Evolutionary conservation across 2,113 vertebrate species (phyloP), one percentile per base, ranked within the genome.

Genomic region (Tenebrosternarchus preto): DNA sequence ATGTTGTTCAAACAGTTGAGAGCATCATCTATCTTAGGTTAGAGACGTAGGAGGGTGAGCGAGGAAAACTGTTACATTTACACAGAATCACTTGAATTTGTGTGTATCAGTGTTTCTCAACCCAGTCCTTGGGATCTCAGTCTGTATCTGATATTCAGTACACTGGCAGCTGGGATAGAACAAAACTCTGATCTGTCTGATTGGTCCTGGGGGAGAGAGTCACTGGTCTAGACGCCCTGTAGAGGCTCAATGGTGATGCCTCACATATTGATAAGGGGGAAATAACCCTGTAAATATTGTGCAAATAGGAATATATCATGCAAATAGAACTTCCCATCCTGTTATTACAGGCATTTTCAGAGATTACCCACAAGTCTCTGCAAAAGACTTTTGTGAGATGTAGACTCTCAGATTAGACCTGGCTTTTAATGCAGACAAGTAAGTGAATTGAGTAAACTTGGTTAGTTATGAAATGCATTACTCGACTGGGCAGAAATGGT

Each of bases 361-460:
- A 43, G 39, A 43, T 43, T n/a, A 43, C 39, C 39, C 39, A 43
- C 39, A 43, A 43, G 15, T 50, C 29, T n/a, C n/a, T 67, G 19
- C 24, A 31, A 64, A 33, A 19, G 5, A 31, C 64, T 39, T 68
- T 39, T n/a, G 27, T 68, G 33, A 68, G n/a, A 36, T n/a, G 19
- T 0, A 67, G 64, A 39, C 19, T 8, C 20, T 68, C 15, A 1
- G 16, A 68, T 68, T 39, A 22, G 31, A 68, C 2, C 15, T 68
- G 64, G 20, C 64, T n/a, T 68, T 68, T 68, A 68, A 19, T 66
- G 33, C 33, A 68, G 31, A 68, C 33, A 36, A 68, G 25, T n/a
- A 36, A 39, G 33, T 39, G 20, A 39, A 39, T 67, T 67, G 19
- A 67, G 31, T 15, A 66, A 50, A 20, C 29, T 66, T 17, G 0